Evolutionary conservation across 2,888 invertebrate genomes (phyloP).

Genomic region (Tubulanus polymorphus): DNA sequence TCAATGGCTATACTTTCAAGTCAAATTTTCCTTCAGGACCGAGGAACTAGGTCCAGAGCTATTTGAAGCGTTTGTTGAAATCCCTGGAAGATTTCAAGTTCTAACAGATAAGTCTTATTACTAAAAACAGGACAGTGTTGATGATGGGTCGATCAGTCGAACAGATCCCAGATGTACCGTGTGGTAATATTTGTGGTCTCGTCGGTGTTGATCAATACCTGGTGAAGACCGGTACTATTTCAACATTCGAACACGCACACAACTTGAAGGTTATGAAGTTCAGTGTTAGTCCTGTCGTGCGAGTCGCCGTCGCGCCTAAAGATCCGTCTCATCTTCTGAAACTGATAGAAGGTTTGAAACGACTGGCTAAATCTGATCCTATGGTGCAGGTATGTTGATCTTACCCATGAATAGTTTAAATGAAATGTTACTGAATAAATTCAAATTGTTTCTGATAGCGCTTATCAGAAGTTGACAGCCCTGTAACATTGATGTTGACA

Average conservation of each 20-base stretch:
- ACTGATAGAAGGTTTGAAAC: slow-evolving; percentile 95
- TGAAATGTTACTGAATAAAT: too few species aligned
- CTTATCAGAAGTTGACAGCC: too few species aligned
- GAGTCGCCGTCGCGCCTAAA: slow-evolving; percentile 98
- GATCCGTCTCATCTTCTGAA: slow-evolving; percentile 99
- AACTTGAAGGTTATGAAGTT: slow-evolving; percentile 99
- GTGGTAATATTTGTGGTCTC: slow-evolving; percentile 98
- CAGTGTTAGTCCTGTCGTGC: slow-evolving; percentile 98
- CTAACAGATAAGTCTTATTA: too few species aligned
- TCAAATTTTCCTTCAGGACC: too few species aligned
- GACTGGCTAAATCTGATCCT: slow-evolving; percentile 99
- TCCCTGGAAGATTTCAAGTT: too few species aligned
- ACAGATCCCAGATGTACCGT: slow-evolving; percentile 99
- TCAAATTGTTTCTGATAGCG: too few species aligned
- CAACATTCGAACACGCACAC: slow-evolving; percentile 98
- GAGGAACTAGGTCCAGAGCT: too few species aligned
- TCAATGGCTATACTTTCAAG: too few species aligned
- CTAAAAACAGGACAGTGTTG: slow-evolving; percentile 91
- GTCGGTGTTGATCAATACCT: slow-evolving; percentile 99
- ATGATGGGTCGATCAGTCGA: slow-evolving; percentile 99
- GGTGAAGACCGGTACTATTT: slow-evolving; percentile 98
- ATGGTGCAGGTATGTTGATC: slow-evolving; percentile 71
- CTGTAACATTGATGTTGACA: too few species aligned
- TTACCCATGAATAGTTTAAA: neutral
- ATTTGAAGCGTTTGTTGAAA: too few species aligned